These are phyloP conservation scores for Forbesichthys papilliferus DNA, from an alignment of 2,113 vertebrate genomes.

Conservation along the genomic window DNA sequence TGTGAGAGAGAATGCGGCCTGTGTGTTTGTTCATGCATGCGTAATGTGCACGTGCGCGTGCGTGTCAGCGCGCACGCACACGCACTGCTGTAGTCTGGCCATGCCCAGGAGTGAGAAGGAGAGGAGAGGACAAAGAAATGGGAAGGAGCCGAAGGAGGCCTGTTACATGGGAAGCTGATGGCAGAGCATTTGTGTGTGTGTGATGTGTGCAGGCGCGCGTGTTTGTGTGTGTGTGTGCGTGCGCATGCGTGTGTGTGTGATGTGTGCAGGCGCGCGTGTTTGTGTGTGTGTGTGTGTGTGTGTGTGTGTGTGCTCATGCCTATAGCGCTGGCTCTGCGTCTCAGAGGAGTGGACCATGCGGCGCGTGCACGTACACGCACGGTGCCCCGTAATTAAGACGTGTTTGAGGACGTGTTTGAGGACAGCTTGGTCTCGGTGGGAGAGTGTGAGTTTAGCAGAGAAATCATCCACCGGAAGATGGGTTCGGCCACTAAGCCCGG, in stretches of 20 bases:
- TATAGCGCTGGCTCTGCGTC: conserved; percentile 26
- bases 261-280: neutral
- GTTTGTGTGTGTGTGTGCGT: neutral
- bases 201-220: neutral
- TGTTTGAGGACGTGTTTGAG: conserved; percentile 32
- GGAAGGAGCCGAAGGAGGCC: neutral
- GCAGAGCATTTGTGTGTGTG: conserved; percentile 10
- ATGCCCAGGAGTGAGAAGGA: neutral
- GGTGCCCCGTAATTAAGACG: conserved; percentile 58
- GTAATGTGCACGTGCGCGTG: neutral
- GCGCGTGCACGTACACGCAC: conserved; percentile 40
- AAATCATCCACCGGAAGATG: conserved; percentile 73
- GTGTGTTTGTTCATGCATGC: conserved; percentile 4
- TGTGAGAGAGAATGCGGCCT: conserved; percentile 19
- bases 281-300: conserved; percentile 11
- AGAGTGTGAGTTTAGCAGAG: conserved; percentile 65
- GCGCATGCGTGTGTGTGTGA: conserved; percentile 1
- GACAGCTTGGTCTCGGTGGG: conserved; percentile 52
- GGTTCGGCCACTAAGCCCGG: conserved; percentile 62
- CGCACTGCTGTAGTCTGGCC: neutral
- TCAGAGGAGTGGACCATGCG: conserved; percentile 16
- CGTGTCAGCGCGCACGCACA: neutral
- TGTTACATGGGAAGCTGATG: neutral
- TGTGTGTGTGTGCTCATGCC: conserved; percentile 12
- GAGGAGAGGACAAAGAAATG: neutral